A percentile compares a stretch with the other conserved stretches of the same genome.
These are phyloP conservation scores for Tiliacea aurago DNA, from an alignment of 2,888 invertebrate genomes.

Conservation along the genomic window DNA sequence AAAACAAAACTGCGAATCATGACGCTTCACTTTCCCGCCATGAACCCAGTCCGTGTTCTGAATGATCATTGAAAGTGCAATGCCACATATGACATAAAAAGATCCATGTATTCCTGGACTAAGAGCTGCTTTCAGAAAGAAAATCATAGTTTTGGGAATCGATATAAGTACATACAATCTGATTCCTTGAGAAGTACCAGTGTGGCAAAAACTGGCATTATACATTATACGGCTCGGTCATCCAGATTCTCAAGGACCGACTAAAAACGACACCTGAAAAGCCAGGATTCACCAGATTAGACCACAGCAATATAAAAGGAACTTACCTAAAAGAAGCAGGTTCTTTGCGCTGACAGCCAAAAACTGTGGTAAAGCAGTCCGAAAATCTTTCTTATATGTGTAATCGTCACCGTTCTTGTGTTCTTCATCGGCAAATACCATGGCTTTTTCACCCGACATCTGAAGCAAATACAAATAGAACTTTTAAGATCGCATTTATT, in stretches of 20 bases:
- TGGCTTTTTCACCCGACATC: conserved; percentile 69
- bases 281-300: neutral
- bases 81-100: neutral
- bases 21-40: too few species aligned
- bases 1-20: too few species aligned
- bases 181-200: neutral
- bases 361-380: conserved; percentile 93
- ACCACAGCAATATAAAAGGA: neutral
- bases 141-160: neutral
- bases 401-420: conserved; percentile 66
- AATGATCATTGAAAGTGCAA: neutral
- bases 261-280: neutral
- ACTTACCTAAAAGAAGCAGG: conserved; percentile 92
- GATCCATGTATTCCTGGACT: neutral
- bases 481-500: conserved; percentile 23
- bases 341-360: conserved; percentile 96
- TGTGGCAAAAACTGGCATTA: neutral
- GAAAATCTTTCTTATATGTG: conserved; percentile 84
- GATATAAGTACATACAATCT: neutral
- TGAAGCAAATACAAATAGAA: conserved; percentile 52
- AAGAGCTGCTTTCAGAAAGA: neutral
- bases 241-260: too few species aligned
- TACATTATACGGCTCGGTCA: neutral
- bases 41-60: too few species aligned
- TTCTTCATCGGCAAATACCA: conserved; percentile 43